Base-by-base conservation (phyloP, 2,113 vertebrate genomes). In the Mola mola region DNA sequence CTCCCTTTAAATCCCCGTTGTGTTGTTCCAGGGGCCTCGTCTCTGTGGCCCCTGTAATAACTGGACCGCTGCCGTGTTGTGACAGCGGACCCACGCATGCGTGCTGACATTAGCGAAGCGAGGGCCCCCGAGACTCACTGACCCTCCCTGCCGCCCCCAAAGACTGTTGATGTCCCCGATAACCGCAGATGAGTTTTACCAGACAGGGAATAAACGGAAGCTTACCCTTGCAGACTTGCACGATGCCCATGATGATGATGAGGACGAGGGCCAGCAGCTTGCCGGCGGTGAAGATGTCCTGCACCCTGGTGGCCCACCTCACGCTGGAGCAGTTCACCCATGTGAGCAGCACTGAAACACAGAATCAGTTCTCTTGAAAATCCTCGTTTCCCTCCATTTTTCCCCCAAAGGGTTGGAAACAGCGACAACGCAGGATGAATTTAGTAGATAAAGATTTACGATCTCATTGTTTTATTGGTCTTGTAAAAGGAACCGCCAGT, bases 321-420 rank as follows among this genome's bases (percentile, higher is more conserved):
- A 97, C 95, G 1, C 95, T 97, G 79, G 93, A 76, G 71, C 95
- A 97, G 87, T 97, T 96, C 87, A 96, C 91, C 94, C 95, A 97
- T 0, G 91, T 93, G 74, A 92, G 83, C 66, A 93, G 68, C 85
- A 92, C 91, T 93, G n/a, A n/a, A 78, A 57, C 17, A 68, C 17
- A 48, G 20, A 22, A 13, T 29, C 17, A 70, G 5, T 51, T 25
- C 15, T n/a, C n/a, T n/a, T n/a, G n/a, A 22, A 20, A 24, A 29
- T 28, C 4, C 2, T 1, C 10, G 24, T 31, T 12, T n/a, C 2
- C 8, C 11, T 7, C 40, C 24, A 24, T 8, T 17, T 19, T 17
- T 8, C 21, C 21, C 10, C 15, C 31, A 40, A 20, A n/a, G 29
- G 3, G 46, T 17, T 46, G n/a, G 7, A n/a, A n/a, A n/a, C n/a